Percentiles rank a stretch among this genome's conserved stretches.
phyloP scores from a whole-genome alignment of 2,113 vertebrate genomes.

The Andinoacara biseriatus region DNA sequence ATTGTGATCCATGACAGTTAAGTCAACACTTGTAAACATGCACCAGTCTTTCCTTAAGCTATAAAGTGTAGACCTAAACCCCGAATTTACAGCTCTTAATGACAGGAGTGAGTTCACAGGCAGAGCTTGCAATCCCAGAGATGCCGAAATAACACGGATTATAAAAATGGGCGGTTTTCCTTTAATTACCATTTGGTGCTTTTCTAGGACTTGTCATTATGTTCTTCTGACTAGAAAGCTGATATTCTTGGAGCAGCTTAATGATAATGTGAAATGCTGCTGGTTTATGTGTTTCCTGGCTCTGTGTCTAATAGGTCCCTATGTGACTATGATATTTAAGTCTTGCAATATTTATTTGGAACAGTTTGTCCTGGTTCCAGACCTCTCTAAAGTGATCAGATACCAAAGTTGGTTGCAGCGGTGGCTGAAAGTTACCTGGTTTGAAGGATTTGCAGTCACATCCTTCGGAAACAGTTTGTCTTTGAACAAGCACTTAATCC shows the following conservation, averaged over 20 bases:
- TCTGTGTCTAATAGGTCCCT: conserved; percentile 56
- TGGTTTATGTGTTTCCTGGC: conserved; percentile 34
- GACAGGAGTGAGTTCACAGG: not conserved
- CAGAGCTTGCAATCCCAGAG: not conserved
- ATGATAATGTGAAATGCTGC: conserved; percentile 43
- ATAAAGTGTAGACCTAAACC: not conserved
- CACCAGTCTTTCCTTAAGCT: not conserved
- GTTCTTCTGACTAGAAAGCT: conserved; percentile 23
- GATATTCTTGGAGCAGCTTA: conserved; percentile 32
- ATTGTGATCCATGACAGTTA: conserved; percentile 16
- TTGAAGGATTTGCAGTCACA: not conserved
- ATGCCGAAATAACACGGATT: not conserved
- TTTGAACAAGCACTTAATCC: not conserved
- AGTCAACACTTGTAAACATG: conserved; percentile 7
- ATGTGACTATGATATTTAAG: conserved; percentile 51
- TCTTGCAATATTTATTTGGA: conserved; percentile 50
- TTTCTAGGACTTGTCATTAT: conserved; percentile 25
- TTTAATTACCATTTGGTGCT: conserved; percentile 15
- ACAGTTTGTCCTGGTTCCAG: conserved; percentile 13
- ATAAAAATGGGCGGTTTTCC: not conserved
- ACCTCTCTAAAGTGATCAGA: conserved; percentile 16
- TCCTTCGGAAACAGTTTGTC: not conserved
- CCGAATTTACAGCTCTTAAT: not conserved
- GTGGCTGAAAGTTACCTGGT: not conserved
- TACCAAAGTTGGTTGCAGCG: not conserved